phyloP scores from a whole-genome alignment of 2,113 vertebrate genomes.

The Rhinogobius similis region DNA sequence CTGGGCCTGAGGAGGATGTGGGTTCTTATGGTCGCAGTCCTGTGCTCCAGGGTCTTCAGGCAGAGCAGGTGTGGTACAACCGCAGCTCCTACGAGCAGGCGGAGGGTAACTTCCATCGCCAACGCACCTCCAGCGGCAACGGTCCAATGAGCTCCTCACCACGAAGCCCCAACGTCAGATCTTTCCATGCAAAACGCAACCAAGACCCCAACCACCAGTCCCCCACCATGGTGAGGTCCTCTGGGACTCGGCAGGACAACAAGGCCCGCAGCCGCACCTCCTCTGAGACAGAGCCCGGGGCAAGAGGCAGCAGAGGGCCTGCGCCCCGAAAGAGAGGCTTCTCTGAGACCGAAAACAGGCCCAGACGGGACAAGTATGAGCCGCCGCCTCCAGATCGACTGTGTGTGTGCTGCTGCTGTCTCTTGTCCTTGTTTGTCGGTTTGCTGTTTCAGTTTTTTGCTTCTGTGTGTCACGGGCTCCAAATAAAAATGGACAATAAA shows the following conservation, averaged over 20 bases:
- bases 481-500: background rate
- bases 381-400: conserved; percentile 22
- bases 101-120: conserved; percentile 47
- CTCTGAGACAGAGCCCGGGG: conserved; percentile 67
- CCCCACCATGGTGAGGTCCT: conserved; percentile 47
- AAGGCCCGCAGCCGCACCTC: conserved; percentile 60
- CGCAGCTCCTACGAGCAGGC: conserved; percentile 41
- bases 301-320: conserved; percentile 49
- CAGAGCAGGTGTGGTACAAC: conserved; percentile 55
- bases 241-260: conserved; percentile 40
- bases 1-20: conserved; percentile 58
- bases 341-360: conserved; percentile 68
- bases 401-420: conserved; percentile 37
- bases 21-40: conserved; percentile 42
- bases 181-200: conserved; percentile 54
- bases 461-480: background rate
- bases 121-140: conserved; percentile 10
- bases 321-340: conserved; percentile 61
- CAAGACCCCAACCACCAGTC: conserved; percentile 30
- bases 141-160: conserved; percentile 43
- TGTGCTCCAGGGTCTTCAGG: conserved; percentile 41
- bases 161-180: conserved; percentile 46
- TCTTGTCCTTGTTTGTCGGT: conserved; percentile 41
- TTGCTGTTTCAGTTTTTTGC: conserved; percentile 17
- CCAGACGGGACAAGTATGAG: conserved; percentile 74